Base-by-base conservation (phyloP, 2,888 invertebrate genomes). In the Nomada flava region DNA sequence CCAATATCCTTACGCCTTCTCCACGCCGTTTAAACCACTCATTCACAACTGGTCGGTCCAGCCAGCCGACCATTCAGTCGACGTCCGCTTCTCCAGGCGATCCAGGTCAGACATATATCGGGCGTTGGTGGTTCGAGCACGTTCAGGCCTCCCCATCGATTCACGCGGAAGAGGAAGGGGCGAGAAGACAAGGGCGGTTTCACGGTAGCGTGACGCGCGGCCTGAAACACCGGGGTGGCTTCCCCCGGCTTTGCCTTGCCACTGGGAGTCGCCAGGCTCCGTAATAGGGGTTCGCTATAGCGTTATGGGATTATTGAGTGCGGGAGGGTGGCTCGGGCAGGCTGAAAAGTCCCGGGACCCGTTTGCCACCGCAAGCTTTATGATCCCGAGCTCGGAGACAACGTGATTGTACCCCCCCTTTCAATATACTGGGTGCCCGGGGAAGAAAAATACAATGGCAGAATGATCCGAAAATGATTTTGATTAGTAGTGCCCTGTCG, bases 341-440 rank as follows among this genome's bases (percentile, higher is more conserved):
- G 86, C 91, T 90, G 90, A 91, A 92, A 93, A 92, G 93, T 92
- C 93, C 92, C 91, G 91, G 91, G 92, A 91, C 92, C 89, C 90
- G 89, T 90, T 90, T 87, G 88, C 90, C 88, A 90, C 91, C 89
- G 89, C 91, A 91, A 89, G 90, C 89, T 91, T 92, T 92, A 91
- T 89, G 91, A 92, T 91, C 86, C 87, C 83, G 69, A 77, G 79
- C 82, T 86, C 84, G 83, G 74, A 84, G 89, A 84, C 84, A 86
- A 86, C 79, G 82, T 74, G 83, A 83, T 82, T 83, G 70, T 62
- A 50, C 57, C 71, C 67, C 64, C 20, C n/a, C 44, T 29, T 20
- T 67, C 18, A 26, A 50, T 47, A 47, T 20, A 29, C 42, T 42
- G 42, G 42, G 23, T 63, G 26, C 57, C 11, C 11, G 20, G 57